Base-by-base conservation (phyloP, 2,888 invertebrate genomes). In the Chloroclystis v-ata region DNA sequence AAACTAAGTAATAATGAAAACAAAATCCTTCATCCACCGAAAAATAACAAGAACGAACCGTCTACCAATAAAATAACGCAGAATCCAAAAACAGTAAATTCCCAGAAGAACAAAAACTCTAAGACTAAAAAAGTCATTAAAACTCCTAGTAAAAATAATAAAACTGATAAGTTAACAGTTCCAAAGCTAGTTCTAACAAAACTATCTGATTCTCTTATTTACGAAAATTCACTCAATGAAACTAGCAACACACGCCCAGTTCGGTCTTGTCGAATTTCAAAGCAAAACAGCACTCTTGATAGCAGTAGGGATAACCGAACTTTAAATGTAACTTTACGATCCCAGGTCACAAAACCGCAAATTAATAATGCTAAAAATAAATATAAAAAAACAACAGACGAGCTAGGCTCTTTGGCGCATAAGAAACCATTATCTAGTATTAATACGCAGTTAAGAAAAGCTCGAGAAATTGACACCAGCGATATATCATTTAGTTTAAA, bases 401-500 rank as follows among this genome's bases (percentile, higher is more conserved):
- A 16, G 12, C 41, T 28, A 14, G 43, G 30, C 28, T 44, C 44
- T 10, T 11, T 45, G 30, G 9, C 16, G 7, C 40, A 29, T 10
- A 51, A 37, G 8, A 54, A 40, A 32, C 28, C 38, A 33, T 5
- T 43, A n/a, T 24, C 13, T 2, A 44, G 25, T n/a, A 26, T 7
- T 7, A 40, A 38, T 7, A 38, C 38, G 11, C 30, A 35, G 2
- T 11, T 42, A 13, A 12, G 16, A 4, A 32, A 33, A 28, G 1
- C 39, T 8, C 37, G 49, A 1, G 49, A 47, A 10, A 37, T 42
- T 5, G 50, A 56, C 12, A 49, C 38, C 7, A 65, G 66, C 47
- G 56, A 64, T 28, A 26, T 65, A 8, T 62, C 66, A 5, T 65
- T 64, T 49, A 55, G 62, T 1, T 30, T 65, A 29, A 13, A 45